Evolutionary conservation across 2,888 invertebrate species (phyloP), one percentile per base, ranked within the genome.

Genomic region (Catocala sponsa): DNA sequence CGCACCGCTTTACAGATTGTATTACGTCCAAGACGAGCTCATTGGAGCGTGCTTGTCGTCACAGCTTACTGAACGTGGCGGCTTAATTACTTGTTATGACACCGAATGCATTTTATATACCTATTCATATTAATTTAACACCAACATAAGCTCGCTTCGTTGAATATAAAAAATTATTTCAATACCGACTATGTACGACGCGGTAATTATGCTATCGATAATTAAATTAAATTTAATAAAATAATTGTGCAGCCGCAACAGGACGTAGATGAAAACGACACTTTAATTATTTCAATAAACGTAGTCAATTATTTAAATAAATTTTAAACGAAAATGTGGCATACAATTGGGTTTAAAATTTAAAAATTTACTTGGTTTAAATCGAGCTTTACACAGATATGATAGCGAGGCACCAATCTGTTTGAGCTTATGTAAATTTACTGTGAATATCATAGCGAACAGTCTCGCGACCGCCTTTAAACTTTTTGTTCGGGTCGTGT

Each of bases 1-100:
- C 70, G 74, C 77, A 76, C 43, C 70, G 76, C 76, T 78, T 76
- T 75, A 79, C 85, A 82, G 83, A 86, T 83, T 84, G 84, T 85
- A 82, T 86, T 87, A 86, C 84, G 85, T 72, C 78, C 79, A 83
- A 82, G 85, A 76, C 78, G 76, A 78, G 84, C 78, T 84, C 83
- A 79, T 77, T 83, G 78, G 77, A 82, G 83, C 85, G 84, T 85
- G 84, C 81, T 43, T 84, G 83, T 84, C 82, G 79, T 75, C 80
- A 70, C 76, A 83, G 81, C 82, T 83, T 83, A 81, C 82, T 79
- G 76, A 84, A 83, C 80, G 84, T 81, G 74, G 74, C 65, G 48
- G 68, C 81, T 87, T 88, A 88, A 91, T 89, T 88, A 67, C 64
- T 70, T 78, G 56, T 65, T 78, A 58, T 63, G 61, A 65, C 72